Percentiles rank a stretch among this genome's conserved stretches.
These are phyloP conservation scores for Labeo catla DNA, from an alignment of 2,113 vertebrate genomes.

Conservation along the genomic window DNA sequence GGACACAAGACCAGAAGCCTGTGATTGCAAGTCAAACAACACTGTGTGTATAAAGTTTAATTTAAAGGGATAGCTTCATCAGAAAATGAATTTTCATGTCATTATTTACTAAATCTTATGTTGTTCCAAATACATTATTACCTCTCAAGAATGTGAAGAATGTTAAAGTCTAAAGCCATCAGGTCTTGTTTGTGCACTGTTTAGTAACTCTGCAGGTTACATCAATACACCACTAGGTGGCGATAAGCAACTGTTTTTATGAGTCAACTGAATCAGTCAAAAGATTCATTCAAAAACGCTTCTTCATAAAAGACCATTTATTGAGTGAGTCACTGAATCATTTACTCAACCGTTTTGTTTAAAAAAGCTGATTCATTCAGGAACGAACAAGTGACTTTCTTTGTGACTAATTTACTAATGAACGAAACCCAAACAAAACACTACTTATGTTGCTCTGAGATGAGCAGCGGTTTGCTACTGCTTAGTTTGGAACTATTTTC, in stretches of 20 bases:
- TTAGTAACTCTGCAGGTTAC: background rate
- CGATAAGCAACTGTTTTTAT: background rate
- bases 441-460: no score
- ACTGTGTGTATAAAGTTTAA: background rate
- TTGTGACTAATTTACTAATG: background rate
- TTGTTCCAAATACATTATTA: background rate
- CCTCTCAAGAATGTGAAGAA: background rate
- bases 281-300: background rate
- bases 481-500: background rate
- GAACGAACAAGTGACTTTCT: background rate
- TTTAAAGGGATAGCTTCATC: background rate
- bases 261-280: background rate
- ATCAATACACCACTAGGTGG: background rate
- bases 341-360: background rate
- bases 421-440: background rate
- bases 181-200: background rate
- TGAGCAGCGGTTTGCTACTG: background rate
- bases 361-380: background rate
- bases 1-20: slow-evolving; percentile 9
- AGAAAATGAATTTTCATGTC: background rate
- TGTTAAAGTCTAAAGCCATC: background rate
- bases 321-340: background rate
- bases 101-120: background rate
- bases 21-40: background rate
- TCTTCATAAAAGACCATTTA: background rate